phyloP scores from a whole-genome alignment of 2,888 invertebrate species.

The Pandemis corylana region DNA sequence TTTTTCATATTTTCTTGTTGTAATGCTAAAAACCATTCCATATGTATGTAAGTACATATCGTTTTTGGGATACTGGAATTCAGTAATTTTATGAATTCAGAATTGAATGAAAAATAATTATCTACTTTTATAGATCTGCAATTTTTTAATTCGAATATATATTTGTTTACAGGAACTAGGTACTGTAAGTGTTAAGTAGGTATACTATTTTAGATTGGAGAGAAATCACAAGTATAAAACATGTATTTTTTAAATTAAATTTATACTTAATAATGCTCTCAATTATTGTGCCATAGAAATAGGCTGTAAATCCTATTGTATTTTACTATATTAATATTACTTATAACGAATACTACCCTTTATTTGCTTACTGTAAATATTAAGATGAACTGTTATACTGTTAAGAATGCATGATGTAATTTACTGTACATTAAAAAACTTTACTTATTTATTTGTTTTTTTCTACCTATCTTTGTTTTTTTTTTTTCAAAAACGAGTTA shows the following conservation, averaged over 20 bases:
- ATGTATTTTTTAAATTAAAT: constrained; percentile 5
- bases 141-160: constrained; percentile 3
- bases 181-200: not conserved
- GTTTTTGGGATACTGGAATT: not conserved
- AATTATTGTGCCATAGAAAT: constrained; percentile 34
- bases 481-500: no score
- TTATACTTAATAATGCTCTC: constrained; percentile 24
- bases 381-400: constrained; percentile 33
- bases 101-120: not conserved
- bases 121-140: constrained; percentile 13
- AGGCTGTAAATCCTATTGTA: not conserved
- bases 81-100: not conserved
- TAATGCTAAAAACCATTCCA: not conserved
- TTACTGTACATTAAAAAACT: constrained; percentile 21
- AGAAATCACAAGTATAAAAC: constrained; percentile 3
- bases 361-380: constrained; percentile 35
- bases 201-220: constrained; percentile 12
- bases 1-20: not conserved
- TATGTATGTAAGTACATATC: not conserved
- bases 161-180: not conserved
- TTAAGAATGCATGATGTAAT: constrained; percentile 36
- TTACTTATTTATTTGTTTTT: constrained; percentile 2
- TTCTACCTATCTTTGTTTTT: not conserved
- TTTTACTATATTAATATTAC: constrained; percentile 2
- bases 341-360: constrained; percentile 11